Conservation (phyloP, 1,140 invertebrate species). For the Lordiphosa clarofinis region DNA sequence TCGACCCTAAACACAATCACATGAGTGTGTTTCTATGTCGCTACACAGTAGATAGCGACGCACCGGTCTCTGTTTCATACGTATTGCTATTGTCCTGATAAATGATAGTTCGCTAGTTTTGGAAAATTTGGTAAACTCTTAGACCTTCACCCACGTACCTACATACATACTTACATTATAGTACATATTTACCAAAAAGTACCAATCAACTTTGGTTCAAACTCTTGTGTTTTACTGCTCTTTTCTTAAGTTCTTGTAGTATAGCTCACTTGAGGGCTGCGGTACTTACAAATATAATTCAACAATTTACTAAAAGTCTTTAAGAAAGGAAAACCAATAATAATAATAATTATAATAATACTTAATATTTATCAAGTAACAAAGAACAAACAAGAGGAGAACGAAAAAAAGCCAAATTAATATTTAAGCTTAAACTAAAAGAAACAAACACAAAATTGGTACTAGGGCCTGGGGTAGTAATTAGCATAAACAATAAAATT, state of each 20-base stretch:
- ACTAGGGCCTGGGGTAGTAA: constrained; percentile 71
- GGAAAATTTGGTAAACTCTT: too few relatives aligned
- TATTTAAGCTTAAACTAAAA: constrained; percentile 54
- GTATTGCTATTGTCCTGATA: too few relatives aligned
- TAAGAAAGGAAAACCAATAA: constrained; percentile 1
- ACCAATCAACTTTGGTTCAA: constrained; percentile 1
- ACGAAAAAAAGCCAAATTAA: constrained; percentile 68
- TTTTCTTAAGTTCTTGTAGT: constrained; percentile 1
- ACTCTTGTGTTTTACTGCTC: background rate
- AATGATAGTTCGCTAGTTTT: too few relatives aligned
- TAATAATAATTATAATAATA: constrained; percentile 6
- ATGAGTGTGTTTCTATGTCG: too few relatives aligned
- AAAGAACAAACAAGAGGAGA: constrained; percentile 38
- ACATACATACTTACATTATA: constrained; percentile 20
- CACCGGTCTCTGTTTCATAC: too few relatives aligned
- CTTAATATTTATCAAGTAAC: constrained; percentile 17
- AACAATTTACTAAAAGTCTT: background rate
- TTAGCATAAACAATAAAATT: constrained; percentile 34
- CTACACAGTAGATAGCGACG: too few relatives aligned
- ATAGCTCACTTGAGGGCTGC: constrained; percentile 13
- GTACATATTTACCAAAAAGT: constrained; percentile 7
- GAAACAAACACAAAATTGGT: constrained; percentile 39
- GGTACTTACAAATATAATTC: constrained; percentile 26
- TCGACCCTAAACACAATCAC: too few relatives aligned
- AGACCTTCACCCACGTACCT: background rate